phyloP scores from a whole-genome alignment of 2,888 invertebrate genomes.

The Netelia virgata region DNA sequence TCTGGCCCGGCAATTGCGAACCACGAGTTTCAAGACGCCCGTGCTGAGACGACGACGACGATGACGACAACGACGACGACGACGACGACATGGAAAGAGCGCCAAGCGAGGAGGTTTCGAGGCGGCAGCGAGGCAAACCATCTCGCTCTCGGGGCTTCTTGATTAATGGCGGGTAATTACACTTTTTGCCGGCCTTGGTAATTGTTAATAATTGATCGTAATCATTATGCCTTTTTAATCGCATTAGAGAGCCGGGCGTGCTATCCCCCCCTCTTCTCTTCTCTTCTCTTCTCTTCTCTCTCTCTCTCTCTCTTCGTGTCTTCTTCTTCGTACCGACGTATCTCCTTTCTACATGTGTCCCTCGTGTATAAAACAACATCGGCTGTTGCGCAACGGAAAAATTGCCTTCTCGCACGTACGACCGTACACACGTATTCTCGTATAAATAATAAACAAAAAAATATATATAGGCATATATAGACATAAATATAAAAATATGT shows the following conservation, averaged over 20 bases:
- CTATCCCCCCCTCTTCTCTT: slow-evolving; percentile 58
- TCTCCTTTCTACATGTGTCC: slow-evolving; percentile 11
- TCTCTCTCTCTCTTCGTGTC: background rate
- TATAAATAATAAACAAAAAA: too few species aligned
- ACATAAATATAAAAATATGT: background rate
- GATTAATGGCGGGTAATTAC: slow-evolving; percentile 83
- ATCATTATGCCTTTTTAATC: slow-evolving; percentile 82
- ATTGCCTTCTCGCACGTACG: slow-evolving; percentile 65
- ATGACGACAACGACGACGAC: slow-evolving; percentile 51
- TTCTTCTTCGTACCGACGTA: slow-evolving; percentile 4
- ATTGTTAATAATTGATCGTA: slow-evolving; percentile 84
- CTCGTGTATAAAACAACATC: slow-evolving; percentile 23
- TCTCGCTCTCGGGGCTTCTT: slow-evolving; percentile 70
- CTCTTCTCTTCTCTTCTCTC: slow-evolving; percentile 41
- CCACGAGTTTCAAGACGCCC: slow-evolving; percentile 7
- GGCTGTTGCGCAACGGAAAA: slow-evolving; percentile 77
- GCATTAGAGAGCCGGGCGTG: slow-evolving; percentile 75
- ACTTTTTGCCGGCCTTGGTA: slow-evolving; percentile 81
- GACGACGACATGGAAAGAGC: slow-evolving; percentile 54
- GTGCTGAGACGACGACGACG: slow-evolving; percentile 45
- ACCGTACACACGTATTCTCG: background rate
- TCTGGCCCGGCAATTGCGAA: slow-evolving; percentile 44
- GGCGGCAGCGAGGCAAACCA: slow-evolving; percentile 58
- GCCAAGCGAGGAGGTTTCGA: slow-evolving; percentile 51
- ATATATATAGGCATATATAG: background rate